Evolutionary conservation across 1,140 invertebrate species (phyloP).

Genomic region (Mylabris phalerata): DNA sequence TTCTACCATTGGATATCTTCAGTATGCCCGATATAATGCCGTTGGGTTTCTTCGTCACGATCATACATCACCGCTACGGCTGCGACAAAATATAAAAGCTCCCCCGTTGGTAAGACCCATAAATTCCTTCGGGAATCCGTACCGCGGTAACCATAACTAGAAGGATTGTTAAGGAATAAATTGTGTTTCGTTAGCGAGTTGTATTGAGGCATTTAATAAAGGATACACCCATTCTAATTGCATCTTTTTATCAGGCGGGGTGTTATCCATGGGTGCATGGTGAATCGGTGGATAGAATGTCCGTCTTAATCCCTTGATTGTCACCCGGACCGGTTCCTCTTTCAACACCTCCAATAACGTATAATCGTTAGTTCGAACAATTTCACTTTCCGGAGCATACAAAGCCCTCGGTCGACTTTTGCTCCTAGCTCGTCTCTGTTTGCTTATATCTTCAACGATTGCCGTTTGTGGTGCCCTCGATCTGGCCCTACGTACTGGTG

Average conservation of each 20-base stretch:
- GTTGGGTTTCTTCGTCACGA: conserved; percentile 79
- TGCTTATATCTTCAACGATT: conserved; percentile 48
- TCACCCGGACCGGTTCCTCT: conserved; percentile 75
- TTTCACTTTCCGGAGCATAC: conserved; percentile 72
- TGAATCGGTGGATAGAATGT: conserved; percentile 83
- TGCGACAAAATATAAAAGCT: conserved; percentile 88
- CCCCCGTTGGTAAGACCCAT: conserved; percentile 85
- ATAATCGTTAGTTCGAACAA: conserved; percentile 69
- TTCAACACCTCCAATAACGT: conserved; percentile 74
- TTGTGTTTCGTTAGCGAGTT: not conserved
- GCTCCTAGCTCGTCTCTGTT: conserved; percentile 60
- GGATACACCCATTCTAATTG: conserved; percentile 89
- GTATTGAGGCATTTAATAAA: conserved; percentile 30
- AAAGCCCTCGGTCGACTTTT: conserved; percentile 72
- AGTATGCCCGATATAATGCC: conserved; percentile 90
- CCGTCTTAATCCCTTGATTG: conserved; percentile 73
- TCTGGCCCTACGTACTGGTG: conserved; percentile 61
- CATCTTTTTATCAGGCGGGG: conserved; percentile 78
- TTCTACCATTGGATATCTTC: conserved; percentile 78
- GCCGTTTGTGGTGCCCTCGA: conserved; percentile 53
- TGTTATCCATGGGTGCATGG: conserved; percentile 70
- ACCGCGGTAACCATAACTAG: conserved; percentile 86
- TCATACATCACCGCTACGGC: conserved; percentile 89
- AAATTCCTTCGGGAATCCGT: conserved; percentile 80
- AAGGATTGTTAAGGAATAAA: conserved; percentile 18